A percentile compares a stretch with the other conserved stretches of the same genome.
phyloP scores from a whole-genome alignment of 2,888 invertebrate species.

The Chaetogeoica ovagalla region DNA sequence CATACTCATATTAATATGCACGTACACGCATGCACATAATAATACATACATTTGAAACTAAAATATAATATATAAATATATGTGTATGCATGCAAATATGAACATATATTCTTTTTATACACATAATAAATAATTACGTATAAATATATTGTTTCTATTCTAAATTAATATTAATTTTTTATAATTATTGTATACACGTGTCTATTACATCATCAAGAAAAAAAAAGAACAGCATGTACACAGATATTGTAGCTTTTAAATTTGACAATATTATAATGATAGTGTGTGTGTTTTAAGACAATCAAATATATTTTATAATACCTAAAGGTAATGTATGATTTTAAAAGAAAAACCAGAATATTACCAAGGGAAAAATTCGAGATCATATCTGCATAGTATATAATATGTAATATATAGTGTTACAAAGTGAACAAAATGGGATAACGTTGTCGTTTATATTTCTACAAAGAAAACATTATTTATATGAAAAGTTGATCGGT shows the following conservation, averaged over 20 bases:
- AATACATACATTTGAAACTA: background rate
- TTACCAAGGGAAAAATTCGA: constrained; percentile 26
- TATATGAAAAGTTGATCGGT: constrained; percentile 9
- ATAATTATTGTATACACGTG: constrained; percentile 30
- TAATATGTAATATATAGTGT: background rate
- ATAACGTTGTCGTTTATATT: constrained; percentile 14
- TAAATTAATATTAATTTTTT: constrained; percentile 7
- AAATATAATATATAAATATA: constrained; percentile 14
- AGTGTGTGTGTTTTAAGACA: background rate
- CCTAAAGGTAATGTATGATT: constrained; percentile 20
- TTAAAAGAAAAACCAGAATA: constrained; percentile 22
- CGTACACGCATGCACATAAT: background rate
- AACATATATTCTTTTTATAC: background rate
- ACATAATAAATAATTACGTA: constrained; percentile 16
- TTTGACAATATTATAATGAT: constrained; percentile 12
- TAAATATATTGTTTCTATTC: background rate
- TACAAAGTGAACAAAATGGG: constrained; percentile 19
- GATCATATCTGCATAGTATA: constrained; percentile 43
- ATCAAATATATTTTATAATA: constrained; percentile 42
- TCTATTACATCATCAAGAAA: constrained; percentile 22
- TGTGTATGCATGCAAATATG: constrained; percentile 6
- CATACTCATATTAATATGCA: background rate
- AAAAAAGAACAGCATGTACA: constrained; percentile 11
- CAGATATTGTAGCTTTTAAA: background rate
- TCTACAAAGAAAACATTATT: constrained; percentile 7